Conservation (phyloP, 1,140 invertebrate species). For the Ceratina australensis region DNA sequence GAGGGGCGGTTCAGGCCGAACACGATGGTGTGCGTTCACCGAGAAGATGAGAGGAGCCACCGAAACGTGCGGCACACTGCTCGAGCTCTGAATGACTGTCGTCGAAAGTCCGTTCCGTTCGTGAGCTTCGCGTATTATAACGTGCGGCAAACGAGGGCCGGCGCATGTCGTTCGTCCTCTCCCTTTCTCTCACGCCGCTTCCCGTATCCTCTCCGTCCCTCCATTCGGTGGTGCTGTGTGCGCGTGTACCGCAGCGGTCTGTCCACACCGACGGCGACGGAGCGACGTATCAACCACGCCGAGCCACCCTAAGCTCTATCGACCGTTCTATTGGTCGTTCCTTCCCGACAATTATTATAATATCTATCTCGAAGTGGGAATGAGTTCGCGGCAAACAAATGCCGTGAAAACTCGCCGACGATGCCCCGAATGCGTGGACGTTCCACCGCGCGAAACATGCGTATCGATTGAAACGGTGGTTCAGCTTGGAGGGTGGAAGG, state of each 20-base stretch:
- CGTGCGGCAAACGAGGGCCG: constrained; percentile 24
- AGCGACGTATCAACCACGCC: constrained; percentile 8
- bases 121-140: constrained; percentile 46
- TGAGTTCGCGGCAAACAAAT: background rate
- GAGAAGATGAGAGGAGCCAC: constrained; percentile 54
- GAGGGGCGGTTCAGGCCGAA: background rate
- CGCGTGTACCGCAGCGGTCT: background rate
- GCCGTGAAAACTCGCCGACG: background rate
- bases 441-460: background rate
- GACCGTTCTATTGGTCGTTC: constrained; percentile 27
- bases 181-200: constrained; percentile 29
- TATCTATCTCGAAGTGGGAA: background rate
- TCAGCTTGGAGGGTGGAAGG: too few species aligned
- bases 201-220: background rate
- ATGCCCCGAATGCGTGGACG: background rate
- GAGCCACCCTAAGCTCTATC: constrained; percentile 1
- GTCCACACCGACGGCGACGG: too few species aligned
- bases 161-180: constrained; percentile 39
- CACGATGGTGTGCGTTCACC: constrained; percentile 21
- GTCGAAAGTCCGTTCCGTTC: constrained; percentile 32
- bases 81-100: constrained; percentile 67
- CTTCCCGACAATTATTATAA: constrained; percentile 5
- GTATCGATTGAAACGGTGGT: background rate
- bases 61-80: constrained; percentile 60
- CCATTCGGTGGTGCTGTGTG: background rate